phyloP scores from a whole-genome alignment of 2,888 invertebrate genomes.

The Ochropacha duplaris region DNA sequence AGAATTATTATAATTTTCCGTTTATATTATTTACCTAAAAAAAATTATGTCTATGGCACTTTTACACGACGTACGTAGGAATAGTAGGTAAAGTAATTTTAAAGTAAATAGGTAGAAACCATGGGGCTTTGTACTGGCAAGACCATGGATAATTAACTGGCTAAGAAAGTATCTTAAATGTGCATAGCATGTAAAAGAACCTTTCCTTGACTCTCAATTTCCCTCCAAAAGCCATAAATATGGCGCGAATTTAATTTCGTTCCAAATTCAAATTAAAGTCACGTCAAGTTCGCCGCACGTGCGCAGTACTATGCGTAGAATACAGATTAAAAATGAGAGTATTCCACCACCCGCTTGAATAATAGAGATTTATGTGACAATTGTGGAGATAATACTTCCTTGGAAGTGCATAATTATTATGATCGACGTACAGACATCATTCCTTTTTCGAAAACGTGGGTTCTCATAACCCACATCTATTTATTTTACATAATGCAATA shows the following conservation, averaged over 20 bases:
- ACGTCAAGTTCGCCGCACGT: constrained; percentile 71
- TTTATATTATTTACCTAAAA: no score
- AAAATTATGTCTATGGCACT: no score
- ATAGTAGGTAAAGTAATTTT: no score
- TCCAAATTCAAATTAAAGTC: constrained; percentile 76
- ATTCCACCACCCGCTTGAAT: not conserved
- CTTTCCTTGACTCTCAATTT: constrained; percentile 57
- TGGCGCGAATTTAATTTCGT: constrained; percentile 76
- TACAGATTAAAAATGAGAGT: constrained; percentile 52
- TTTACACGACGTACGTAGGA: no score
- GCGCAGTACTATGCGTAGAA: constrained; percentile 56
- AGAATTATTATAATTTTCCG: no score
- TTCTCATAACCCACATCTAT: no score
- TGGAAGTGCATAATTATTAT: constrained; percentile 3
- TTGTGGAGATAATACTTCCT: not conserved
- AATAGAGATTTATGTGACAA: not conserved
- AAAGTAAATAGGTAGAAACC: no score
- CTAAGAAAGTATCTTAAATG: not conserved
- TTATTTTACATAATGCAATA: no score
- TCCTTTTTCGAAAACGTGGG: not conserved
- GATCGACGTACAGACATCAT: not conserved
- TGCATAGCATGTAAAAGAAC: constrained; percentile 5
- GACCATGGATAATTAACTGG: not conserved
- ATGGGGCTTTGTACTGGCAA: no score
- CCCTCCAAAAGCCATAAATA: constrained; percentile 73